phyloP scores from a whole-genome alignment of 2,888 invertebrate species.

The Drosophila testacea region DNA sequence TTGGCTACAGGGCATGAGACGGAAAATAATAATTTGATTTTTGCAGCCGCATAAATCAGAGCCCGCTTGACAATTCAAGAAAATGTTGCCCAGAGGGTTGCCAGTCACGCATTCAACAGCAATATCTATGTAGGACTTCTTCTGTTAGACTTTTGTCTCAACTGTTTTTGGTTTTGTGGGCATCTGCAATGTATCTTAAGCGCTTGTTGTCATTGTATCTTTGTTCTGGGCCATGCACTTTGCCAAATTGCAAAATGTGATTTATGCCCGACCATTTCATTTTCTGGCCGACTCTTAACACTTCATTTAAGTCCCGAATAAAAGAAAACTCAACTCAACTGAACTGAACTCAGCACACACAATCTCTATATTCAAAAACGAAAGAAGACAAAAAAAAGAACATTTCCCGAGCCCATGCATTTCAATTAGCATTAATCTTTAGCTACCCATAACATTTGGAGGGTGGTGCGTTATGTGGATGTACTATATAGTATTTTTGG shows the following conservation, averaged over 20 bases:
- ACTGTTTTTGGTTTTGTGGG: constrained; percentile 2
- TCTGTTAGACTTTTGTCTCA: constrained; percentile 26
- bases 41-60: constrained; percentile 68
- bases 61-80: constrained; percentile 52
- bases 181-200: constrained; percentile 41
- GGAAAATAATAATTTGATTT: constrained; percentile 71
- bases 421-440: constrained; percentile 69
- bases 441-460: constrained; percentile 24
- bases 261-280: constrained; percentile 54
- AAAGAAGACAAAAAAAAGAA: constrained; percentile 2
- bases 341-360: neutral
- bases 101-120: constrained; percentile 7
- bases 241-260: constrained; percentile 80
- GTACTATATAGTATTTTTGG: neutral
- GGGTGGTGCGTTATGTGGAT: constrained; percentile 16
- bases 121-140: constrained; percentile 9
- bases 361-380: neutral
- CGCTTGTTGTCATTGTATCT: constrained; percentile 41
- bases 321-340: constrained; percentile 26
- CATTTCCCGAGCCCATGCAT: constrained; percentile 44
- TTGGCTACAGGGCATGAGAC: constrained; percentile 40
- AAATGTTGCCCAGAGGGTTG: constrained; percentile 52
- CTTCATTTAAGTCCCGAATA: constrained; percentile 65
- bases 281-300: constrained; percentile 67
- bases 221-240: constrained; percentile 64